These are phyloP conservation scores for Pantherophis alleghaniensis DNA, from an alignment of 2,797 vertebrate genomes.

Conservation along the genomic window DNA sequence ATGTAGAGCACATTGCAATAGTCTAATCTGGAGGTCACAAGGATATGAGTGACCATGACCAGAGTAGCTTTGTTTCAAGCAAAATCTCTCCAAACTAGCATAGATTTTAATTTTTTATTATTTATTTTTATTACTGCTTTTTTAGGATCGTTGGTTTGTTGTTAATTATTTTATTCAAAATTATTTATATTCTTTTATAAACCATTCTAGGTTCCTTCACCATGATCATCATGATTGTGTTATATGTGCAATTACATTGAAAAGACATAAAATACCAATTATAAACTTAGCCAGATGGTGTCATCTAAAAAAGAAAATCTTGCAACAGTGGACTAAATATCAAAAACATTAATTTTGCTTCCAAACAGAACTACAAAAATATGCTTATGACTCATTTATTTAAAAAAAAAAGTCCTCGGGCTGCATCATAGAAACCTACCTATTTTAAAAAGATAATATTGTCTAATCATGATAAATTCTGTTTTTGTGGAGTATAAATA, in stretches of 20 bases:
- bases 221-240: not conserved
- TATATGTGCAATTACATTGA: not conserved
- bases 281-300: not conserved
- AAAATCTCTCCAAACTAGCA: not conserved
- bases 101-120: not conserved
- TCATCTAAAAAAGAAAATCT: not conserved
- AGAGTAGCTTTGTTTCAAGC: not conserved
- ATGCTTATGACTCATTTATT: not conserved
- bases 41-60: not conserved
- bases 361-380: not conserved
- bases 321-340: not conserved
- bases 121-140: not conserved
- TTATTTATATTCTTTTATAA: not conserved
- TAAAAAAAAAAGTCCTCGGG: not conserved
- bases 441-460: not conserved
- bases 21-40: not conserved
- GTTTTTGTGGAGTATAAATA: not conserved
- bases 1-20: not conserved
- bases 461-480: not conserved
- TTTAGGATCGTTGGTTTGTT: not conserved
- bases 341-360: not conserved
- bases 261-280: not conserved
- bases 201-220: not conserved
- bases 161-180: not conserved
- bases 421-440: not conserved